These are phyloP conservation scores for Stigmatopora nigra DNA, from an alignment of 2,113 vertebrate genomes.

Conservation along the genomic window DNA sequence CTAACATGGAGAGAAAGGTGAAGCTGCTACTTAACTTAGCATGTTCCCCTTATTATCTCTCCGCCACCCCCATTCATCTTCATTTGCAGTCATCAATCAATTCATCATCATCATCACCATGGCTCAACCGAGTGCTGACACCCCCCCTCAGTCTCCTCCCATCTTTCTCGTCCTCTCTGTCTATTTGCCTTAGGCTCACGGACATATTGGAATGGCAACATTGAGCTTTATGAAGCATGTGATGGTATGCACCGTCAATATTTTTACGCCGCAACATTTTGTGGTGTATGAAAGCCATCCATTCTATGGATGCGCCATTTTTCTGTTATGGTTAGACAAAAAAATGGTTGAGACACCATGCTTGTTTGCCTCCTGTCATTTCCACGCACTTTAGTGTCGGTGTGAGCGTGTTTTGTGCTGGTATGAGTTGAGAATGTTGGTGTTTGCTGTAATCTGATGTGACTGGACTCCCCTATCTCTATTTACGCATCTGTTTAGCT, in stretches of 20 bases:
- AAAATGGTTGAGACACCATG: conserved; percentile 11
- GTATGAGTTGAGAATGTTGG: conserved; percentile 21
- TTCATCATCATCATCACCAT: conserved; percentile 42
- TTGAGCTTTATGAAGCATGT: conserved; percentile 63
- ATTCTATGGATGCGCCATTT: conserved; percentile 18
- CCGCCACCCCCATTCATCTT: conserved; percentile 58
- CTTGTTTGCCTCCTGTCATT: conserved; percentile 20
- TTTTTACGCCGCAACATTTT: conserved; percentile 35
- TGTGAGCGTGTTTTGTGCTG: conserved; percentile 21
- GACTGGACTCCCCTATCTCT: conserved; percentile 53
- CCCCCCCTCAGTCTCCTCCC: conserved; percentile 12
- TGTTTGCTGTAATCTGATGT: conserved; percentile 57
- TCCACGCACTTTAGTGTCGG: conserved; percentile 17
- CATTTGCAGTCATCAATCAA: conserved; percentile 67
- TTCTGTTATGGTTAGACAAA: conserved; percentile 29
- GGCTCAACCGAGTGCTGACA: conserved; percentile 7
- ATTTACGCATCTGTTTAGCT: conserved; percentile 66
- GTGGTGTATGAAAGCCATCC: conserved; percentile 20
- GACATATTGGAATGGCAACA: conserved; percentile 44
- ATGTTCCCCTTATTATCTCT: conserved; percentile 57
- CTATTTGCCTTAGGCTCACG: conserved; percentile 28
- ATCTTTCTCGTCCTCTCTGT: conserved; percentile 15
- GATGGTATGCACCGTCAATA: conserved; percentile 51
- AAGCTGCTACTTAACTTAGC: conserved; percentile 39
- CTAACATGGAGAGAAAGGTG: conserved; percentile 21